Evolutionary conservation across 2,888 invertebrate genomes (phyloP), one percentile per base, ranked within the genome.

Genomic region (Tillus elongatus): DNA sequence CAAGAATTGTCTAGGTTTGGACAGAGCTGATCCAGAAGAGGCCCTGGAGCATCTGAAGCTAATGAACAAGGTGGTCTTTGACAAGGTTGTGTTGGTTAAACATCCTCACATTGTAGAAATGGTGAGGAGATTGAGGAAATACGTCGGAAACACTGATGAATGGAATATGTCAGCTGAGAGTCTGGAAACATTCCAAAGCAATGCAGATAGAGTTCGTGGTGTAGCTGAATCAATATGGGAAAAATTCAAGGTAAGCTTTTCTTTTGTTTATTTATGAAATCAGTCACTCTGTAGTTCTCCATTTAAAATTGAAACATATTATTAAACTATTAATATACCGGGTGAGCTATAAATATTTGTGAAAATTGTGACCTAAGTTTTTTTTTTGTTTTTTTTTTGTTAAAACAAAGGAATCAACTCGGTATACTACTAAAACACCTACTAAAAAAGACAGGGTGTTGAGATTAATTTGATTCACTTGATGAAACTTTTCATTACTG

Each of bases 21-120:
- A 76, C 49, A 71, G 73, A 42, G 85, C 87, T 0, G 79, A 87
- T 50, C 77, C 83, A 0, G 79, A 82, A 19, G 66, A 74, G 38
- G 86, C 87, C 44, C 60, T 88, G 19, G 74, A 77, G 35, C 67
- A 79, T 2, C 66, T 90, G 46, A 79, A 83, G 29, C 74, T 61
- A 8, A 64, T 72, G 49, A 52, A 69, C 57, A 71, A 71, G 4
- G 54, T 82, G 40, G 66, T 77, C 3, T 58, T 83, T 13, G 79
- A 79, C 42, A 76, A 80, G 1, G 62, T 87, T 13, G 86, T 87
- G 82, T 61, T 91, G 28, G 73, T 85, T 37, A 88, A 88, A 49
- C 84, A 88, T 67, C 81, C 87, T 0, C 76, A 79, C 30, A 74
- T 83, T 47, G 72, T 89, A 30, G 81, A 85, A 53, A 87, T 86